Conservation (phyloP, 1,140 invertebrate genomes). For the Bombyx mori region ASM3026992v2 NC_085126.1:4399001-4399500, state of each 20-base stretch:
- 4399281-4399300: not conserved
- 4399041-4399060: no score
- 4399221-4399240: not conserved
- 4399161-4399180: no score
- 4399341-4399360: conserved; percentile 30
- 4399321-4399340: conserved; percentile 3
- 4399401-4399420: conserved; percentile 52
- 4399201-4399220: no score
- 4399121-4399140: no score
- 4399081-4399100: no score
- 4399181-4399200: no score
- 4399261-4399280: no score
- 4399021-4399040: no score
- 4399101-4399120: no score
- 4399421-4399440: conserved; percentile 45
- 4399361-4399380: conserved; percentile 45
- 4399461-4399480: conserved; percentile 49
- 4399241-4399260: not conserved
- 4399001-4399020: no score
- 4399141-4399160: no score
- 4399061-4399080: no score
- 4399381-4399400: conserved; percentile 42
- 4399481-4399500: conserved; percentile 35
- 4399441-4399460: conserved; percentile 45
- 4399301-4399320: not conserved